A percentile compares a stretch with the other conserved stretches of the same genome.
Conservation (phyloP, 2,888 invertebrate species). For the Epicampocera succincta region DNA sequence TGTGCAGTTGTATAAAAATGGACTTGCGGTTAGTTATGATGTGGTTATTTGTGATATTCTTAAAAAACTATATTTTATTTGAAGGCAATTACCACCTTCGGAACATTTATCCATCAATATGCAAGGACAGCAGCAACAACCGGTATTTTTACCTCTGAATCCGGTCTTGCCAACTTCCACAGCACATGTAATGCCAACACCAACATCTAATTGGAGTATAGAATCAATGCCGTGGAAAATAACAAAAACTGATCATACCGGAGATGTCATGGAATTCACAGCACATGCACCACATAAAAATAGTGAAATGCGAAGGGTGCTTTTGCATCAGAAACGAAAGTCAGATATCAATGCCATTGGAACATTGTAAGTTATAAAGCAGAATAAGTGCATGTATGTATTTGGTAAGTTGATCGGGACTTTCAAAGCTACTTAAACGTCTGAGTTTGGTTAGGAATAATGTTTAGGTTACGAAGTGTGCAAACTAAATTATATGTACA, state of each 20-base stretch:
- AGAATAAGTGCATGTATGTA: neutral
- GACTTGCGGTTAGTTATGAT: constrained; percentile 51
- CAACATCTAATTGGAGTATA: constrained; percentile 82
- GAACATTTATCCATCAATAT: constrained; percentile 35
- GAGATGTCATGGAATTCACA: constrained; percentile 77
- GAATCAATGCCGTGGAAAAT: constrained; percentile 83
- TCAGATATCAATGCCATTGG: constrained; percentile 76
- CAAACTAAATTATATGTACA: too few relatives aligned
- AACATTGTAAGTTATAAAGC: constrained; percentile 83
- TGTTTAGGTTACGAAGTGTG: too few relatives aligned
- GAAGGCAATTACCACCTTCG: constrained; percentile 19
- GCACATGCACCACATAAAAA: constrained; percentile 60
- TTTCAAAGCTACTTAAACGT: too few relatives aligned
- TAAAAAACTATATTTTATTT: neutral
- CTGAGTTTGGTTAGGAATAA: too few relatives aligned
- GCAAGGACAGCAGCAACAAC: constrained; percentile 30
- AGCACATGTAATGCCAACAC: constrained; percentile 73
- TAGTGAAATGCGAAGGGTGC: constrained; percentile 65
- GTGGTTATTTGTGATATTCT: neutral
- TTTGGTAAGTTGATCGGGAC: too few relatives aligned
- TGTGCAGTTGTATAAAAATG: constrained; percentile 1
- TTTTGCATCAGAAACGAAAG: constrained; percentile 78
- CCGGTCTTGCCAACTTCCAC: neutral
- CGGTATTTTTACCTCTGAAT: constrained; percentile 42
- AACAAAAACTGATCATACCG: constrained; percentile 81